Evolutionary conservation across 2,888 invertebrate genomes (phyloP), one percentile per base, ranked within the genome.

Genomic region (Caprella mutica): DNA sequence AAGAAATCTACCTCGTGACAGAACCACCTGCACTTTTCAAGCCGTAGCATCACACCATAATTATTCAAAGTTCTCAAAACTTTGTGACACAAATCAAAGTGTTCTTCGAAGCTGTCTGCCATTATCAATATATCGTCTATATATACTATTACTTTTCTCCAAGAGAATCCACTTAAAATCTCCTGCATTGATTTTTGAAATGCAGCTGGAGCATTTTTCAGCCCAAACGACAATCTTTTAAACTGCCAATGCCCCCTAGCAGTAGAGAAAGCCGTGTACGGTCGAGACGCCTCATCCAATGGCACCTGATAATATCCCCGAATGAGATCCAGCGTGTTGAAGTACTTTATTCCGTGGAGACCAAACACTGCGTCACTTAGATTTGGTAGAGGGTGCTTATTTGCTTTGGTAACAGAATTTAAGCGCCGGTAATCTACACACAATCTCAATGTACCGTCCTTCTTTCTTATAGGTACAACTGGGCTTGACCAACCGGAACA

Each of bases 321-420:
- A 9, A 43, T 33, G 2, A 50, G 26, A 21, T 50, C 50, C 29
- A 50, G 29, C 21, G 26, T 50, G 14, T 29, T 50, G 14, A 50
- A 50, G n/a, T 48, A 30, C 19, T 50, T 50, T 14, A 50, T 33
- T n/a, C 50, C 50, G 23, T 30, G 50, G 6, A 50, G 50, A 3
- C 50, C 50, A 50, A 50, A 50, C 14, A 50, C 50, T 17, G 50
- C 29, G 33, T 50, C 29, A n/a, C 17, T 4, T 21, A 30, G 5
- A 21, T 50, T 8, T 3, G 43, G 43, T 12, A 21, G 21, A 23
- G 43, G 43, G 17, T 24, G 26, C 17, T 43, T 43, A 43, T 43
- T 23, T 12, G n/a, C 8, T 30, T 33, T 29, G 14, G 50, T 50
- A 17, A 50, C 50, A 23, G 23, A 9, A 30, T 50, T 50, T 8